phyloP scores from a whole-genome alignment of 2,113 vertebrate genomes.

The Polypterus bichir region DNA sequence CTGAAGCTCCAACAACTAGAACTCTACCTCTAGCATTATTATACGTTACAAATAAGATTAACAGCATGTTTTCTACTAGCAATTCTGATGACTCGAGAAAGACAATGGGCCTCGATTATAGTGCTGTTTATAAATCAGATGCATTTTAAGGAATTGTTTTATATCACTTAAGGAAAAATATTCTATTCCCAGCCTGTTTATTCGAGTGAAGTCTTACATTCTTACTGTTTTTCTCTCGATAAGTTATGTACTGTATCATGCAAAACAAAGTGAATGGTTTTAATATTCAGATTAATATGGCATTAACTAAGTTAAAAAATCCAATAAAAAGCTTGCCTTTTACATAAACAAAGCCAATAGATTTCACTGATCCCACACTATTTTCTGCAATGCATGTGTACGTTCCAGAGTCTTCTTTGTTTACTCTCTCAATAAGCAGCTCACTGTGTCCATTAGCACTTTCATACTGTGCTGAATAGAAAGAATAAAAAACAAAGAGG shows the following conservation, averaged over 20 bases:
- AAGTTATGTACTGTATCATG: no score
- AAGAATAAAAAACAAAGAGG: background rate
- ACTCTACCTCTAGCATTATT: background rate
- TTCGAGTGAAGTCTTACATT: no score
- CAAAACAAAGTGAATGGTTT: no score
- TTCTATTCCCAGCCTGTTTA: no score
- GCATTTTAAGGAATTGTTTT: no score
- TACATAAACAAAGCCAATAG: conserved; percentile 77
- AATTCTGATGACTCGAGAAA: no score
- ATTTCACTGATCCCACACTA: conserved; percentile 69
- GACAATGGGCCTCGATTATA: no score
- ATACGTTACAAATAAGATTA: no score
- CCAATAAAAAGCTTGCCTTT: conserved; percentile 58
- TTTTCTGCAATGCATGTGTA: conserved; percentile 86
- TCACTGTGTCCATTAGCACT: conserved; percentile 65
- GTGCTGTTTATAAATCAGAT: no score
- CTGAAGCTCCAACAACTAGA: background rate
- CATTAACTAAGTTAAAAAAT: background rate
- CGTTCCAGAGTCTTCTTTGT: conserved; percentile 77
- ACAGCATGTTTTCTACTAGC: no score
- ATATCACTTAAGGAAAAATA: no score
- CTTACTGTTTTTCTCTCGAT: no score
- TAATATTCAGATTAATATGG: background rate
- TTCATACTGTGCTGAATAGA: conserved; percentile 56
- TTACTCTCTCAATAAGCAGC: conserved; percentile 73